Evolutionary conservation across 2,888 invertebrate genomes (phyloP).

Genomic region (Anticlea derivata): DNA sequence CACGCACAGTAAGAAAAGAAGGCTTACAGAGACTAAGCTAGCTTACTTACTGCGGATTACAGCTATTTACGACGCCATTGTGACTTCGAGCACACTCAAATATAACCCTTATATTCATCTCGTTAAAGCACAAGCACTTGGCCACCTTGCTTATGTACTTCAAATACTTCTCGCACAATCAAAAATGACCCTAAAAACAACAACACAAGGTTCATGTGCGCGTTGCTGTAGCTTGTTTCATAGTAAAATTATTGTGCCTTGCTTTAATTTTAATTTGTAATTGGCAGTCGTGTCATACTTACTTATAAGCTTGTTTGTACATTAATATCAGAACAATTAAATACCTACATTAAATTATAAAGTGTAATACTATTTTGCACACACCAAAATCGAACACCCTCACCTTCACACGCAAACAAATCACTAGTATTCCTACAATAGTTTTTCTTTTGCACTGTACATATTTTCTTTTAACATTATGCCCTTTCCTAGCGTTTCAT

Average conservation of each 20-base stretch:
- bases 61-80: slow-evolving; percentile 17
- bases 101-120: background rate
- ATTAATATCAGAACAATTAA: background rate
- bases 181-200: background rate
- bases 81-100: background rate
- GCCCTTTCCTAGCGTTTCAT: too few species aligned
- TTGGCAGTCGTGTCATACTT: background rate
- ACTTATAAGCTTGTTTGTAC: background rate
- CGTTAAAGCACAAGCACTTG: background rate
- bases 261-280: background rate
- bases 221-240: background rate
- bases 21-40: slow-evolving; percentile 10
- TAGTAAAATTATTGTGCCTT: background rate
- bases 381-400: too few species aligned
- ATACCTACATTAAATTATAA: too few species aligned
- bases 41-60: slow-evolving; percentile 10
- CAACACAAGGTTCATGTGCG: background rate
- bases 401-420: too few species aligned
- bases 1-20: slow-evolving; percentile 4
- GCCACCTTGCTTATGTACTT: background rate
- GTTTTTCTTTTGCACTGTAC: too few species aligned
- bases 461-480: too few species aligned
- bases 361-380: too few species aligned
- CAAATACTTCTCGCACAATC: background rate
- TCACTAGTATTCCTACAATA: too few species aligned